phyloP scores from a whole-genome alignment of 92 coral and sea anemone species.

The Metridium senile region DNA sequence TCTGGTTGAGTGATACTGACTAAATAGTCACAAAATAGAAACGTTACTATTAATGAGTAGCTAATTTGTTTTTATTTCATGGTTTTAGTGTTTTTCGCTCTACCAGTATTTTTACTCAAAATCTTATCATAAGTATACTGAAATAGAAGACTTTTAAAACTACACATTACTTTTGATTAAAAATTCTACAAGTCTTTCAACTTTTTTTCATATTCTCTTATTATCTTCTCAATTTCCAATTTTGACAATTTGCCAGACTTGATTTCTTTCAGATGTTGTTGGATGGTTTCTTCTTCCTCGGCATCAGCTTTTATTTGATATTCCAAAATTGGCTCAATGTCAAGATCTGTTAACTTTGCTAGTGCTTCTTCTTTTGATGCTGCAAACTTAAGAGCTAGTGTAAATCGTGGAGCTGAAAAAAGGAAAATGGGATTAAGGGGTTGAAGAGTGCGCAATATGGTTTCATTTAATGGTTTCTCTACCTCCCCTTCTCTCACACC shows the following conservation, averaged over 20 bases:
- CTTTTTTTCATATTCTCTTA: constrained; percentile 47
- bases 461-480: no score
- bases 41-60: no score
- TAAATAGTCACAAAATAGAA: no score
- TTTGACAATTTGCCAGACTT: constrained; percentile 44
- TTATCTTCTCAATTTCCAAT: constrained; percentile 30
- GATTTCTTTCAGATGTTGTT: constrained; percentile 34
- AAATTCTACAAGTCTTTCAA: background rate
- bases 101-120: no score
- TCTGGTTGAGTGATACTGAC: no score
- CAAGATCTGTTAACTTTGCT: constrained; percentile 32
- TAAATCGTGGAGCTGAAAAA: constrained; percentile 67
- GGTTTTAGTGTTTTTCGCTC: no score
- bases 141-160: no score
- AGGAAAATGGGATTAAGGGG: background rate
- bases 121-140: no score
- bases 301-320: constrained; percentile 31
- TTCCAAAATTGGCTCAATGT: constrained; percentile 33
- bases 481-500: background rate
- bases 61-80: no score
- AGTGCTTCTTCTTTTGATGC: constrained; percentile 64
- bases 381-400: constrained; percentile 82
- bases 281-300: constrained; percentile 51
- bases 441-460: no score
- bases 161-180: background rate